A percentile compares a stretch with the other conserved stretches of the same genome.
phyloP scores from a whole-genome alignment of 1,140 invertebrate genomes.

The Papilio glaucus region DNA sequence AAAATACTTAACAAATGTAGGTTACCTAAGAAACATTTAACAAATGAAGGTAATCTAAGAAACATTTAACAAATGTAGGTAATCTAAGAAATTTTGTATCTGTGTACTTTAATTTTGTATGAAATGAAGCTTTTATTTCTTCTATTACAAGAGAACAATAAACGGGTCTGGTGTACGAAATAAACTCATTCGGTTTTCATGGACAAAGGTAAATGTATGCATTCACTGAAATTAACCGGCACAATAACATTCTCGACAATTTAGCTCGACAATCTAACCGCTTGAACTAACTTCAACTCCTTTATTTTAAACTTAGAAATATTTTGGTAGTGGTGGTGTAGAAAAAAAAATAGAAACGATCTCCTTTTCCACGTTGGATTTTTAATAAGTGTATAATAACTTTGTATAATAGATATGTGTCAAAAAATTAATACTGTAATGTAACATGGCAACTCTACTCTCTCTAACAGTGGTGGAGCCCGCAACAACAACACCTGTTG shows the following conservation, averaged over 20 bases:
- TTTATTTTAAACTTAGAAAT: background rate
- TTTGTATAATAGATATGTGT: too few relatives aligned
- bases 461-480: too few relatives aligned
- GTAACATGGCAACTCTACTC: too few relatives aligned
- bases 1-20: too few relatives aligned
- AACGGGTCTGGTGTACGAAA: slow-evolving; percentile 5
- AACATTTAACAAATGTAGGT: too few relatives aligned
- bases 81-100: background rate
- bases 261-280: background rate
- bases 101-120: background rate
- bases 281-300: background rate
- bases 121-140: background rate
- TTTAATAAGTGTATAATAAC: too few relatives aligned
- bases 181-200: slow-evolving; percentile 20
- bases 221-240: background rate
- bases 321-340: background rate
- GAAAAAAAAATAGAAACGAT: too few relatives aligned
- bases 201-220: slow-evolving; percentile 16
- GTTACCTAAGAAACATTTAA: too few relatives aligned
- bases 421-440: too few relatives aligned
- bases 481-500: too few relatives aligned
- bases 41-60: too few relatives aligned
- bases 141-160: slow-evolving; percentile 6
- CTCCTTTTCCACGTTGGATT: too few relatives aligned
- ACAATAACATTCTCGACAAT: background rate